These are phyloP conservation scores for Cyrtorhinus lividipennis DNA, from an alignment of 1,140 invertebrate genomes.

Conservation along the genomic window DNA sequence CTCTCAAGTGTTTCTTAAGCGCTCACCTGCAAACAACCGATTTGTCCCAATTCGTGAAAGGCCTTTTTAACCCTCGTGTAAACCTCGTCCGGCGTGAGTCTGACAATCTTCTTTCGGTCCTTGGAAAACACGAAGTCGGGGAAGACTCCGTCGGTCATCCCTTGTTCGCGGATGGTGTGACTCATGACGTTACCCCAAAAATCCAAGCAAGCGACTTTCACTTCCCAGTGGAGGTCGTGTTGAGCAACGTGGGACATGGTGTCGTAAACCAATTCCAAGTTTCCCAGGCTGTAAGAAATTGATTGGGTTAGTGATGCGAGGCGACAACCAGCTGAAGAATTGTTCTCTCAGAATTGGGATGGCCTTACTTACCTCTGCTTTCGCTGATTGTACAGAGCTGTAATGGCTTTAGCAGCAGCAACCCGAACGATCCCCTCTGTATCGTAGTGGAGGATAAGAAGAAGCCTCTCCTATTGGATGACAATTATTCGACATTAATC, in stretches of 20 bases:
- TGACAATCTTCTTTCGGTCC: constrained; percentile 57
- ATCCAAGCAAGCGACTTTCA: constrained; percentile 48
- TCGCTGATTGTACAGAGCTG: neutral
- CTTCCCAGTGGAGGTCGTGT: constrained; percentile 66
- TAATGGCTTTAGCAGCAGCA: neutral
- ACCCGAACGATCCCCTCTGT: constrained; percentile 55
- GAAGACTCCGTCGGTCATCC: constrained; percentile 62
- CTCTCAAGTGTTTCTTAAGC: neutral
- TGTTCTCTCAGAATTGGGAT: too few relatives aligned
- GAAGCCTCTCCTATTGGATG: constrained; percentile 40
- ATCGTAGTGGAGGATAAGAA: constrained; percentile 45
- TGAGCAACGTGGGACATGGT: constrained; percentile 40
- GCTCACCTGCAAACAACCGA: constrained; percentile 46
- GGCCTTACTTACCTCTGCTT: neutral
- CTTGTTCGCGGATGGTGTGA: constrained; percentile 48
- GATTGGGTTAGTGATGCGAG: neutral
- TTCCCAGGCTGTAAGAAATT: constrained; percentile 22
- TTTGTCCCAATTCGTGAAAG: constrained; percentile 43
- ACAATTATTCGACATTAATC: too few relatives aligned
- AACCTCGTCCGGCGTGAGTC: constrained; percentile 49
- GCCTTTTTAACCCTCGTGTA: constrained; percentile 46
- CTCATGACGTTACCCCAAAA: constrained; percentile 55
- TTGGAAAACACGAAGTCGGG: constrained; percentile 62
- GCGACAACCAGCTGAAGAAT: too few relatives aligned
- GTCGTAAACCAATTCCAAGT: constrained; percentile 28